phyloP scores from a whole-genome alignment of 53 echinoderm and acorn worm species.

The Zoroaster sp. region DNA sequence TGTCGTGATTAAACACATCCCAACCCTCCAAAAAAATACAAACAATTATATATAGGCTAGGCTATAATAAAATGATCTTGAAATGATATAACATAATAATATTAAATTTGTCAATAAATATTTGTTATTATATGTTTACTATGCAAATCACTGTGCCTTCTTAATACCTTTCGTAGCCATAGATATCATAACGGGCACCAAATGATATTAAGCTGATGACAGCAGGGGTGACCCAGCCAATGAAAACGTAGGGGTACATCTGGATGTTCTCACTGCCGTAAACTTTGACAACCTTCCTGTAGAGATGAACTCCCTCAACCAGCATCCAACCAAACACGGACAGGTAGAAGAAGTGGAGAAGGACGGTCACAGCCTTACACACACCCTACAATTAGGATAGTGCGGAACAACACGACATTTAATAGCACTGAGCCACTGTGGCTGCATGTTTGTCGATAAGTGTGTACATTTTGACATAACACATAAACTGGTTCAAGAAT shows the following conservation, averaged over 20 bases:
- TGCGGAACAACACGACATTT: not conserved
- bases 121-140: too few relatives aligned
- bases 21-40: not conserved
- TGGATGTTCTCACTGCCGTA: slow-evolving; percentile 68
- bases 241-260: slow-evolving; percentile 59
- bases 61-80: too few relatives aligned
- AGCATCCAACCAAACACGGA: slow-evolving; percentile 79
- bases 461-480: too few relatives aligned
- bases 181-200: slow-evolving; percentile 51
- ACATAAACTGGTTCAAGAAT: too few relatives aligned
- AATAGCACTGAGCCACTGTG: too few relatives aligned
- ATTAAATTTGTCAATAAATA: too few relatives aligned
- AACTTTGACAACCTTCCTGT: slow-evolving; percentile 64
- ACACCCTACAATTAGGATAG: not conserved
- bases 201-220: slow-evolving; percentile 52
- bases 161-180: too few relatives aligned
- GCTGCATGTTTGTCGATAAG: too few relatives aligned
- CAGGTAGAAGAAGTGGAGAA: slow-evolving; percentile 71
- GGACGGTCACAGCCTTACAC: slow-evolving; percentile 56
- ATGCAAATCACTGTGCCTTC: too few relatives aligned
- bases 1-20: too few relatives aligned
- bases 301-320: slow-evolving; percentile 74
- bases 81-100: too few relatives aligned
- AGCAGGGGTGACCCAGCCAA: slow-evolving; percentile 74
- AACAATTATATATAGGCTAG: too few relatives aligned